phyloP scores from a whole-genome alignment of 2,888 invertebrate species.

The Steinernema hermaphroditum region DNA sequence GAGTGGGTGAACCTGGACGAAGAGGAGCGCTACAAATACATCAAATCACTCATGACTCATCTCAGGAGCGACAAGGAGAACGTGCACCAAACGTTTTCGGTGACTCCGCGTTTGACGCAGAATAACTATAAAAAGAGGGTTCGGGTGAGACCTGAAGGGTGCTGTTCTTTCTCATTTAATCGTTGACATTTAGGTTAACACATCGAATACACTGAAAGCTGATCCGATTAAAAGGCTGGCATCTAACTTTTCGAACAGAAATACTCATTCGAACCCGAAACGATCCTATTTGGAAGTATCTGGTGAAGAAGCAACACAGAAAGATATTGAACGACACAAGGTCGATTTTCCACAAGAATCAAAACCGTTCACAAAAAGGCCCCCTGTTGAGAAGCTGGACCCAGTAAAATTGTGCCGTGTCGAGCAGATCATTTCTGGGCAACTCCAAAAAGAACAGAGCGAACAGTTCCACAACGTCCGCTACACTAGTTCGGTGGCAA shows the following conservation, averaged over 20 bases:
- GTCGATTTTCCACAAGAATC: background rate
- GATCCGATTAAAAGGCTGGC: conserved; percentile 33
- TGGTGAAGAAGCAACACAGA: background rate
- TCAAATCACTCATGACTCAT: background rate
- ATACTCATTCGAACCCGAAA: background rate
- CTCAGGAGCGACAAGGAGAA: conserved; percentile 1
- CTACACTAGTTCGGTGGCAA: conserved; percentile 19
- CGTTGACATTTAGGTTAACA: conserved; percentile 33
- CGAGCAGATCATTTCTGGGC: conserved; percentile 44
- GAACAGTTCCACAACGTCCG: conserved; percentile 36
- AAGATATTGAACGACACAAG: background rate
- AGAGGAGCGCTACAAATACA: conserved; percentile 20
- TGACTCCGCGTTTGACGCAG: background rate
- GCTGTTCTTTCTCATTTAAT: background rate
- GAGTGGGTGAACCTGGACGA: conserved; percentile 42
- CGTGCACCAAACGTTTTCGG: background rate
- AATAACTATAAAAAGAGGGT: background rate
- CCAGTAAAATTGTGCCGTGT: conserved; percentile 39
- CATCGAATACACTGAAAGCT: conserved; percentile 35
- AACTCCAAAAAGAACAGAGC: conserved; percentile 30
- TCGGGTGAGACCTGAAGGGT: background rate
- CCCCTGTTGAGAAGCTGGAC: conserved; percentile 40
- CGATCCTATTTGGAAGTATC: background rate
- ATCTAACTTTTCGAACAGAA: background rate
- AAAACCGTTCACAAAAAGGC: conserved; percentile 34